A percentile compares a stretch with the other conserved stretches of the same genome.
These are phyloP conservation scores for Chionis minor DNA, from an alignment of 2,113 vertebrate species.

Conservation along the genomic window DNA sequence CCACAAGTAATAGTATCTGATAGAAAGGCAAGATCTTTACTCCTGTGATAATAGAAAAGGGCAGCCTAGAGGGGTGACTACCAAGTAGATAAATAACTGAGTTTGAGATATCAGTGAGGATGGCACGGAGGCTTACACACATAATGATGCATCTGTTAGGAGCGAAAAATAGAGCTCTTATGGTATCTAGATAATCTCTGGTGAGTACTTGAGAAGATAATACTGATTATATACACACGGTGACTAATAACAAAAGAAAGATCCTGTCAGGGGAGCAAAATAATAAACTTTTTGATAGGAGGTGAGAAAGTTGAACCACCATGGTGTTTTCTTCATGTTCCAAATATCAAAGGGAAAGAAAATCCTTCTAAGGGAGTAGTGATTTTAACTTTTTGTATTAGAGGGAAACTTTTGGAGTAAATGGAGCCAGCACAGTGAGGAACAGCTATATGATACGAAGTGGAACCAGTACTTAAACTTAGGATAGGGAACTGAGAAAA, in stretches of 20 bases:
- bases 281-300: not conserved
- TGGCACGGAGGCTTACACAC: not conserved
- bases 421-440: not conserved
- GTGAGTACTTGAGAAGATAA: not conserved
- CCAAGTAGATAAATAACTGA: not conserved
- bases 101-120: not conserved
- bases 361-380: not conserved
- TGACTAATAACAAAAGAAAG: not conserved
- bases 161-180: not conserved
- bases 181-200: not conserved
- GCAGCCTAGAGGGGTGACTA: not conserved
- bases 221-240: not conserved
- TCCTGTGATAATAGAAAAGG: not conserved
- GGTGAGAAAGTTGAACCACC: not conserved
- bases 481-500: not conserved
- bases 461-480: not conserved
- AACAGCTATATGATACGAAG: not conserved
- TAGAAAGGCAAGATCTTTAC: not conserved
- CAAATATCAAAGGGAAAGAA: not conserved
- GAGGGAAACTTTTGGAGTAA: not conserved
- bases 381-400: not conserved
- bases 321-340: not conserved
- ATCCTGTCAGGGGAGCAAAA: not conserved
- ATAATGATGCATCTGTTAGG: not conserved
- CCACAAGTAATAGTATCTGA: not conserved